Evolutionary conservation across 2,888 invertebrate genomes (phyloP).

Genomic region (Gasteruption jaculator): DNA sequence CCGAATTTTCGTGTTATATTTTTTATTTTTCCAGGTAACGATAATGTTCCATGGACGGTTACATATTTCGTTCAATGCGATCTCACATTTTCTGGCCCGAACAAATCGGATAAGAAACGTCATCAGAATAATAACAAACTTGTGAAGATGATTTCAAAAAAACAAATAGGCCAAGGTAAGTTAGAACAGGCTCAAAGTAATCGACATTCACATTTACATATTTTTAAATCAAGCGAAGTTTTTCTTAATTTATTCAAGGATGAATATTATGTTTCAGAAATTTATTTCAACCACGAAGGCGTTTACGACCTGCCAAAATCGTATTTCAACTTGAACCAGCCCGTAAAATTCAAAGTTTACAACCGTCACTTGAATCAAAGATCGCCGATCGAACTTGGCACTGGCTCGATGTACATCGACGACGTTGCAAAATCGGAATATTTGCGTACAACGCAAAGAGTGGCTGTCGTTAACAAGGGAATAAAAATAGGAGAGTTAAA

Average conservation of each 20-base stretch:
- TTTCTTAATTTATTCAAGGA: neutral
- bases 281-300: constrained; percentile 52
- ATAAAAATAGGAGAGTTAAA: constrained; percentile 53
- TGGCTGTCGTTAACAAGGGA: constrained; percentile 49
- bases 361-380: constrained; percentile 52
- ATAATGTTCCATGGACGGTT: constrained; percentile 31
- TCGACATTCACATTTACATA: neutral
- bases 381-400: constrained; percentile 49
- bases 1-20: no score
- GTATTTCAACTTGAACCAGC: constrained; percentile 37
- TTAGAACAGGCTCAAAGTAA: no score
- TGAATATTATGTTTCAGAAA: constrained; percentile 32
- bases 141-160: constrained; percentile 48
- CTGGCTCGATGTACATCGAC: constrained; percentile 47
- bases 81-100: constrained; percentile 42
- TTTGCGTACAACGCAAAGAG: constrained; percentile 46
- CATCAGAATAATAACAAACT: constrained; percentile 41
- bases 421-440: constrained; percentile 43
- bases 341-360: constrained; percentile 51
- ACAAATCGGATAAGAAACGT: constrained; percentile 44
- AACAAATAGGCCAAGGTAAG: constrained; percentile 47
- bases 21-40: constrained; percentile 31
- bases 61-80: constrained; percentile 54
- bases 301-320: constrained; percentile 50
- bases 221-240: neutral